Conservation (phyloP, 2,888 invertebrate species). For the Spilarctia lutea region DNA sequence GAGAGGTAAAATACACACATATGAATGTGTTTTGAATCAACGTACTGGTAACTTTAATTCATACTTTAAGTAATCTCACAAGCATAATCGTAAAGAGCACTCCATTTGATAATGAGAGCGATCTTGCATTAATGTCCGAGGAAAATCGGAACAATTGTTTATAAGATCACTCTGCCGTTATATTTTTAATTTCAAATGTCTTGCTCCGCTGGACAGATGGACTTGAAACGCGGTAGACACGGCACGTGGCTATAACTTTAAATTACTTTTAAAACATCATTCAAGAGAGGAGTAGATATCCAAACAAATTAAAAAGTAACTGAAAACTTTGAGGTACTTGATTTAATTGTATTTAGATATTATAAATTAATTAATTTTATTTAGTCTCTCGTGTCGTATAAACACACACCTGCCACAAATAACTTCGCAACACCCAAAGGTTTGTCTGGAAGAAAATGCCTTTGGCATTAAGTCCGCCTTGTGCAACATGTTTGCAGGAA, state of each 20-base stretch:
- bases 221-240: slow-evolving; percentile 50
- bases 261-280: not conserved
- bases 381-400: too few relatives aligned
- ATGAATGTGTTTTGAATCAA: not conserved
- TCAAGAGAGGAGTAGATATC: not conserved
- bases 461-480: too few relatives aligned
- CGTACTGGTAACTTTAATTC: slow-evolving; percentile 1
- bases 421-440: too few relatives aligned
- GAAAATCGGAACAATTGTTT: slow-evolving; percentile 68
- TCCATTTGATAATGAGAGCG: slow-evolving; percentile 65
- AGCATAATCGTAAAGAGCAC: slow-evolving; percentile 53
- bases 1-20: not conserved
- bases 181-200: slow-evolving; percentile 78
- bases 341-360: too few relatives aligned
- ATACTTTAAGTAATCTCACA: slow-evolving; percentile 22
- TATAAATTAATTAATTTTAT: too few relatives aligned
- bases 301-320: too few relatives aligned
- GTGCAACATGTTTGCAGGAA: too few relatives aligned
- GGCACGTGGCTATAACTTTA: slow-evolving; percentile 28
- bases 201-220: slow-evolving; percentile 63
- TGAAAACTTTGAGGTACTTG: not conserved
- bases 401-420: too few relatives aligned
- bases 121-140: slow-evolving; percentile 72
- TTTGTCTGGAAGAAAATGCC: too few relatives aligned
- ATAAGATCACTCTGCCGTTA: slow-evolving; percentile 73